These are phyloP conservation scores for Achlya flavicornis DNA, from an alignment of 2,888 invertebrate species.

Conservation along the genomic window DNA sequence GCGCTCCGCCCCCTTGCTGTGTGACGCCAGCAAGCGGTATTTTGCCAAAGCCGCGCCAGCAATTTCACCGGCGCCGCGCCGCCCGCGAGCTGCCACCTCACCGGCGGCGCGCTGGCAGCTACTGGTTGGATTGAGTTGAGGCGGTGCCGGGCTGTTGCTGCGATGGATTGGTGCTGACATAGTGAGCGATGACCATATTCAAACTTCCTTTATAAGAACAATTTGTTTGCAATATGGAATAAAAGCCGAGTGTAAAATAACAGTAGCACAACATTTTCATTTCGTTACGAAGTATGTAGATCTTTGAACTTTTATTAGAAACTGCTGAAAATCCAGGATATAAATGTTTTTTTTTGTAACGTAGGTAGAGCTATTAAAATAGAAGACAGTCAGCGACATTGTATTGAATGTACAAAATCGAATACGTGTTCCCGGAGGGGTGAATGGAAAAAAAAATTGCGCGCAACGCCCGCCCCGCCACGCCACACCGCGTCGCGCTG, in stretches of 20 bases:
- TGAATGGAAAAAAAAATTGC: slow-evolving; percentile 73
- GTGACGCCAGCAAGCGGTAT: no score
- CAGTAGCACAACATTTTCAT: background rate
- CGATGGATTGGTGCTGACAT: no score
- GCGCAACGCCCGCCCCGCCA: slow-evolving; percentile 44
- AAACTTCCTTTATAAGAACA: no score
- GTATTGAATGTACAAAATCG: slow-evolving; percentile 72
- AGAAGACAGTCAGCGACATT: slow-evolving; percentile 53
- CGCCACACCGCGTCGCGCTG: slow-evolving; percentile 50
- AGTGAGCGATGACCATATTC: no score
- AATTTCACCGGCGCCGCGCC: no score
- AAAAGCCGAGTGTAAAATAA: background rate
- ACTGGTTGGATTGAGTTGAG: no score
- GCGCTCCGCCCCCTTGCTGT: no score
- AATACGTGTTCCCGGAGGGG: slow-evolving; percentile 66
- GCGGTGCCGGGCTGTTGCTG: no score
- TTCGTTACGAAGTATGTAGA: slow-evolving; percentile 5
- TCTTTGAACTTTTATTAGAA: slow-evolving; percentile 8
- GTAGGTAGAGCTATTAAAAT: slow-evolving; percentile 51
- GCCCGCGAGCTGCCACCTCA: no score
- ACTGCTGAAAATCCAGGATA: background rate
- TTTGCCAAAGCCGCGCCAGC: no score
- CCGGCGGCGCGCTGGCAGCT: no score
- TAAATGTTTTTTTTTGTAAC: slow-evolving; percentile 32
- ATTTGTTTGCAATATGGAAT: background rate